Base-by-base conservation (phyloP, 1,140 invertebrate genomes). In the Lithobius niger region DNA sequence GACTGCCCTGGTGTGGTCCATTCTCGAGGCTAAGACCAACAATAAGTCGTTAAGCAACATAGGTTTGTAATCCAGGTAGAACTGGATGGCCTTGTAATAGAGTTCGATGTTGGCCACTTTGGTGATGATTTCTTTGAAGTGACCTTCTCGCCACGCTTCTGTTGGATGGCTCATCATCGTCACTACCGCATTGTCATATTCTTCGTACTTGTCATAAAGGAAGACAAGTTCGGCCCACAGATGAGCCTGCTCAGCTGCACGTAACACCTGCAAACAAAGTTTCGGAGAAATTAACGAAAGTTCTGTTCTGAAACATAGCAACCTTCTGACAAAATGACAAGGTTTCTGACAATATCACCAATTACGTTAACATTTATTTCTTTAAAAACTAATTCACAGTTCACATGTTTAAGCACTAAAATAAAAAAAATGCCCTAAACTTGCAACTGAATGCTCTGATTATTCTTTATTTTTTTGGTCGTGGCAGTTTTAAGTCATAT, bases 101-200 rank as follows among this genome's bases (percentile, higher is more conserved):
- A 99, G 74, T 69, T 99, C 97, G 69, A 99, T 97, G 71, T 99
- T 99, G 22, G 97, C 97, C 22, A 99, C 93, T 76, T 94, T 94
- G 36, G 94, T 98, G 62, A 99, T 95, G 55, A 99, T 96, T 66
- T 97, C 94, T 71, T 99, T 99, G 75, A 99, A 99, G 70, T 99
- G 97, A 50, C 90, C 92, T 74, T 99, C 97, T 53, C 92, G 80
- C 97, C 97, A 99, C 1, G 95, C 96, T 71, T 98, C 95, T 0
- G 92, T 97, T 3, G 97, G 97, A 75, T 99, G 97, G 53, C 83
- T 83, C 88, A 99, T 99, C 95, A 99, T 99, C 16, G 97, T 94
- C 16, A 96, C 77, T 0, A 97, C 95, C 0, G 97, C 96, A 72
- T 99, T 99, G 69, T 99, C 97, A 70, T 94, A 99, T 67, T 99